Evolutionary conservation across 2,888 invertebrate genomes (phyloP), one percentile per base, ranked within the genome.

Genomic region (Sturmia bella): DNA sequence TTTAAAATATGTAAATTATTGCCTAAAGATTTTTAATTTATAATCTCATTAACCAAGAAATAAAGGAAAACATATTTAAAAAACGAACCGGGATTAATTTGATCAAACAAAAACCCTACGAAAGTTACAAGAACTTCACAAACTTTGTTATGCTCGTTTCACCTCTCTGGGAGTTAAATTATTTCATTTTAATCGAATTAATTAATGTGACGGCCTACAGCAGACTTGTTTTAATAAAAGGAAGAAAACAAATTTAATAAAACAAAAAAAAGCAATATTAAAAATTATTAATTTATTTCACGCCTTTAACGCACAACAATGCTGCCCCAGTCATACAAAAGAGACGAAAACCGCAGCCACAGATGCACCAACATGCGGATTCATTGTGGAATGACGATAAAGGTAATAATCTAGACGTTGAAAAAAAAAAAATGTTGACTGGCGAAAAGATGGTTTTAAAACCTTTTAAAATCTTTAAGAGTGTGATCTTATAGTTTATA

Each of bases 171-270:
- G 19, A 43, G 52, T 76, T 69, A 43, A 52, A 69, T 45, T 66
- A 24, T 76, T 79, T 2, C 21, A 17, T 79, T 73, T 79, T 63
- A 63, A 68, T 73, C 27, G 57, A 32, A 82, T 82, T 82, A 82
- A 78, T 82, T 82, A 81, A 83, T 80, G 75, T 80, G 84, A 72
- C 81, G 87, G 88, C 88, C 88, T 88, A 88, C 88, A 88, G 88
- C 88, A 88, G 86, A 85, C 87, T 79, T 54, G 59, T 13, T 74
- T 68, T 48, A 48, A 59, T 15, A 50, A 66, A 59, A 52, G 52
- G 54, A 48, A 12, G 19, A 0, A 39, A n/a, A 73, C 27, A 56
- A 17, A n/a, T n/a, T n/a, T n/a, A n/a, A n/a, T n/a, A 15, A 32
- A 9, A 50, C 45, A 66, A 39, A 21, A 41, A 69, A 64, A 77